Base-by-base conservation (phyloP, 2,888 invertebrate species). In the Agriotes lineatus region DNA sequence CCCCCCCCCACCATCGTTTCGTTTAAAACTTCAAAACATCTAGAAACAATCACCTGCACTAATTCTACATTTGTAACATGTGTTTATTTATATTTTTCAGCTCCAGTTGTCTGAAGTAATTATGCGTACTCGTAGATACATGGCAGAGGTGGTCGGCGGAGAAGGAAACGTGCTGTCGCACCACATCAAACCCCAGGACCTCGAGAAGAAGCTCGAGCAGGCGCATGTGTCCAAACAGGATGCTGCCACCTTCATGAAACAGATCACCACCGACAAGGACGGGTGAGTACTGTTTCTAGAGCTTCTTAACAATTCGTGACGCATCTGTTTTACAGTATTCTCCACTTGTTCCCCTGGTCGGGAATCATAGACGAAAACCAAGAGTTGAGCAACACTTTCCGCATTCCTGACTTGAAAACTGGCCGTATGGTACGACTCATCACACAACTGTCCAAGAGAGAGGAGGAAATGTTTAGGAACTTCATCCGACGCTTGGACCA, bases 291-390 rank as follows among this genome's bases (percentile, higher is more conserved):
- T 1, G 6, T 6, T 7, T 9, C 6, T 9, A 7, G 6, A 7
- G 33, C 33, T 44, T 44, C 7, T n/a, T 18, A 2, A n/a, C 10
- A 7, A 10, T 42, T 58, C n/a, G 69, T 7, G 1, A 22, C 5
- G n/a, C 42, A 12, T n/a, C 9, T 16, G 71, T 73, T 75, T 76
- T 76, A 50, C 86, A 97, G 97, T 77, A 94, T 97, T 77, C 94
- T 99, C 79, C 98, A 99, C 85, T 88, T 99, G 84, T 96, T 99
- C 86, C 98, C 98, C 37, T 99, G 99, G 99, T 94, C 96, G 75
- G 96, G 96, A 71, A 94, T 99, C 80, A 90, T 99, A 71, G 96
- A 98, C 83, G 94, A 97, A 80, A 92, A 97, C 83, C 93, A 94
- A 84, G 93, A 95, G 78, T 86, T 99, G 61, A 95, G 95, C 78